phyloP scores from a whole-genome alignment of 1,140 invertebrate species.

The Subanguina moxae region DNA sequence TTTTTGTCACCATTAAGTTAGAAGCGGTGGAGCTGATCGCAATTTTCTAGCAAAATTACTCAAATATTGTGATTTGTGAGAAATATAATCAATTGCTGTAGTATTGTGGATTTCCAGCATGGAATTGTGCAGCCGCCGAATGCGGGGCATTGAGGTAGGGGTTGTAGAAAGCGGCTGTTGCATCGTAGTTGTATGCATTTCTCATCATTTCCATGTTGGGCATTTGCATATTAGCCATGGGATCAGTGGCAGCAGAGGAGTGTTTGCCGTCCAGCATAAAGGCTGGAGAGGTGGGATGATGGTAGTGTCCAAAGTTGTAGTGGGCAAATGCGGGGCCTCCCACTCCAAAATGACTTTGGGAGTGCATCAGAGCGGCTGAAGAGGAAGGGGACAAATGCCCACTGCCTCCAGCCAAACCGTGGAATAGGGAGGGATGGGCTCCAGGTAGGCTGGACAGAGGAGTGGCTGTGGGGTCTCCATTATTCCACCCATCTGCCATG shows the following conservation, averaged over 20 bases:
- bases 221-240: background rate
- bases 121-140: slow-evolving; percentile 1
- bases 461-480: too few species aligned
- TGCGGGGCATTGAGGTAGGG: background rate
- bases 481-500: too few species aligned
- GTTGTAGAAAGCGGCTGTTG: slow-evolving; percentile 1
- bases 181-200: slow-evolving; percentile 2
- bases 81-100: background rate
- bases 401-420: background rate
- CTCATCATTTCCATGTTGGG: background rate
- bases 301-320: slow-evolving; percentile 2
- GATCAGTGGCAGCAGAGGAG: background rate
- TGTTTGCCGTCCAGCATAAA: background rate
- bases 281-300: slow-evolving; percentile 2
- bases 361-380: background rate
- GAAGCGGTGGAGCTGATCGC: too few species aligned
- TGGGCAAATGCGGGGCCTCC: background rate
- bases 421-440: background rate
- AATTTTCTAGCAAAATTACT: too few species aligned
- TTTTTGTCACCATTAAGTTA: too few species aligned
- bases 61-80: too few species aligned
- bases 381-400: background rate
- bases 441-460: too few species aligned
- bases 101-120: background rate
- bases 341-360: background rate